Evolutionary conservation across 2,113 vertebrate species (phyloP).

Genomic region (Calidris pugnax): DNA sequence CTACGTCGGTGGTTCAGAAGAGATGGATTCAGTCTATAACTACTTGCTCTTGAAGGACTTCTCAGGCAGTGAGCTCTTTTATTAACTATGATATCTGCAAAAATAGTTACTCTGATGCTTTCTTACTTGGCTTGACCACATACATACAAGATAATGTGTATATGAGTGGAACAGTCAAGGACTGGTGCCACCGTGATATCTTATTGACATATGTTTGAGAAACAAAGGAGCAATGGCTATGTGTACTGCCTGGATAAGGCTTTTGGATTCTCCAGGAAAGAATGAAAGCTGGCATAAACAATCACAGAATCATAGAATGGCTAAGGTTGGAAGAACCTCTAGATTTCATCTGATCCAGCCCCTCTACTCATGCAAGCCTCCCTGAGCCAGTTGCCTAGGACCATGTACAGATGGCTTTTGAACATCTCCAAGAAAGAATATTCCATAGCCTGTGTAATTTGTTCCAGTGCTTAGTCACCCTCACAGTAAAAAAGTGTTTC

Average conservation of each 20-base stretch:
- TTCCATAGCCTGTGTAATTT: not conserved
- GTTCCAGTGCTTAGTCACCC: not conserved
- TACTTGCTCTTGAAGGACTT: not conserved
- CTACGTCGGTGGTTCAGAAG: not conserved
- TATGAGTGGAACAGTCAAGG: not conserved
- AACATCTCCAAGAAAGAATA: not conserved
- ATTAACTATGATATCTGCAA: not conserved
- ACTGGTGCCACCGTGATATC: fast-evolving
- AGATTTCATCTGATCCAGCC: not conserved
- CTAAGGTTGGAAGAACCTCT: not conserved
- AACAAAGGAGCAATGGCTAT: not conserved
- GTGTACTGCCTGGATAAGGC: not conserved
- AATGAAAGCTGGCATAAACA: not conserved
- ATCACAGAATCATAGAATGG: not conserved
- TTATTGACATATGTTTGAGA: not conserved
- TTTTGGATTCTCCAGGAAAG: not conserved
- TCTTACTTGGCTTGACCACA: not conserved
- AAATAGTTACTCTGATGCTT: not conserved
- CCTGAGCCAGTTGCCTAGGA: not conserved
- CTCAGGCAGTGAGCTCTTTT: not conserved
- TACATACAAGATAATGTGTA: not conserved
- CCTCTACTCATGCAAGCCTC: fast-evolving
- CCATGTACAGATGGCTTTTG: not conserved
- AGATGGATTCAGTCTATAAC: not conserved
- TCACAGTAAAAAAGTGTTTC: not conserved